Percentiles rank a stretch among this genome's conserved stretches.
These are phyloP conservation scores for Lepidochrysops patricia DNA, from an alignment of 2,888 invertebrate genomes.

Conservation along the genomic window DNA sequence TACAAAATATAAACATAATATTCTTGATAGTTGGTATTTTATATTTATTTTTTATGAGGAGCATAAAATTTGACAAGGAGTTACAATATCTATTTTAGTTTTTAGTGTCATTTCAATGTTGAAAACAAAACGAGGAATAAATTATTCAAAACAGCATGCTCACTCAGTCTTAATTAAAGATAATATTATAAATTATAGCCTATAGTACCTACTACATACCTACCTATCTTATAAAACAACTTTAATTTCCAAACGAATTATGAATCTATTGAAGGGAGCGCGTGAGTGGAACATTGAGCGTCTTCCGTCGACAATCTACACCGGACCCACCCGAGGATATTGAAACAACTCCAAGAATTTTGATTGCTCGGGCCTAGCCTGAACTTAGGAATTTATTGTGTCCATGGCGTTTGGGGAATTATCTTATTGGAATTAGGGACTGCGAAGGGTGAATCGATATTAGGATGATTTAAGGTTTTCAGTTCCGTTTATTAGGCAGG, in stretches of 20 bases:
- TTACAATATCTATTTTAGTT: no score
- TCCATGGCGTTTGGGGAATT: conserved; percentile 15
- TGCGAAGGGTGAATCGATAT: not conserved
- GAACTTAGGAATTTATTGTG: conserved; percentile 29
- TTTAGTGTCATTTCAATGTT: not conserved
- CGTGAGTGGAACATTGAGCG: conserved; percentile 7
- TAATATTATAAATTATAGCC: not conserved
- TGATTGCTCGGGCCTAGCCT: conserved; percentile 37
- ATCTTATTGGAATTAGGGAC: conserved; percentile 11
- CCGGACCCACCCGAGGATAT: conserved; percentile 18
- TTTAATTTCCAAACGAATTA: conserved; percentile 6
- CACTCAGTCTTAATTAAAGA: not conserved
- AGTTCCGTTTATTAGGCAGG: not conserved
- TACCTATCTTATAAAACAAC: conserved; percentile 4
- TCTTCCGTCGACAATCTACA: conserved; percentile 16
- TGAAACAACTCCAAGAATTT: conserved; percentile 44
- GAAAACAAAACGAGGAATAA: not conserved
- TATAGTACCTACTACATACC: no score
- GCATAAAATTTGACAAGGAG: no score
- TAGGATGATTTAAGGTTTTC: not conserved
- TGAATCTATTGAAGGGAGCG: conserved; percentile 8
- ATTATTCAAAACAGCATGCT: not conserved
- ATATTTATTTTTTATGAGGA: no score
- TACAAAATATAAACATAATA: no score
- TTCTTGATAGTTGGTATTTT: no score